These are phyloP conservation scores for Philaenus spumarius DNA, from an alignment of 1,140 invertebrate species.

Conservation along the genomic window DNA sequence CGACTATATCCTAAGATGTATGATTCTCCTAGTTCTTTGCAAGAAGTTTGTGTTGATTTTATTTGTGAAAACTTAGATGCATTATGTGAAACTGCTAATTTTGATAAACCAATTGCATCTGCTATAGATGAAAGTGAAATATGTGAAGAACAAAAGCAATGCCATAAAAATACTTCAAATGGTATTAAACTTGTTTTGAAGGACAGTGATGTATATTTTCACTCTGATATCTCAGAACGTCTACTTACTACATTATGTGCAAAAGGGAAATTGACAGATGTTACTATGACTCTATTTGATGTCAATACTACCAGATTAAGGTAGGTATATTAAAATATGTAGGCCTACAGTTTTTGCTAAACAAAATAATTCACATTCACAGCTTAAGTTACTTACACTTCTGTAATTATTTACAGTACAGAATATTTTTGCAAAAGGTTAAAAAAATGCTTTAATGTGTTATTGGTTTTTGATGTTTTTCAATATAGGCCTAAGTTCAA, in stretches of 20 bases:
- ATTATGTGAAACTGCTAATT: conserved; percentile 40
- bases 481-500: no score
- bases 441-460: not conserved
- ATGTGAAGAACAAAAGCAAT: conserved; percentile 7
- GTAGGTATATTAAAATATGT: conserved; percentile 22
- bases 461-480: no score
- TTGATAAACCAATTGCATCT: not conserved
- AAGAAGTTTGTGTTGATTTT: conserved; percentile 60
- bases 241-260: conserved; percentile 55
- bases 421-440: not conserved
- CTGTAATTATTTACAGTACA: not conserved
- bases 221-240: conserved; percentile 58
- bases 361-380: not conserved
- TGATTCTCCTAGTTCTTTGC: conserved; percentile 53
- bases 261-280: conserved; percentile 56
- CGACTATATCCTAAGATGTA: conserved; percentile 44
- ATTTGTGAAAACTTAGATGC: conserved; percentile 60
- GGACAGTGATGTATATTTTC: conserved; percentile 57
- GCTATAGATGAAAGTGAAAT: not conserved
- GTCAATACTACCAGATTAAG: conserved; percentile 55
- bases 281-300: conserved; percentile 58
- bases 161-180: not conserved
- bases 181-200: conserved; percentile 41
- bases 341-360: not conserved
- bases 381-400: no score